phyloP scores from a whole-genome alignment of 2,797 vertebrate genomes.

The Pteropus rufus region DNA sequence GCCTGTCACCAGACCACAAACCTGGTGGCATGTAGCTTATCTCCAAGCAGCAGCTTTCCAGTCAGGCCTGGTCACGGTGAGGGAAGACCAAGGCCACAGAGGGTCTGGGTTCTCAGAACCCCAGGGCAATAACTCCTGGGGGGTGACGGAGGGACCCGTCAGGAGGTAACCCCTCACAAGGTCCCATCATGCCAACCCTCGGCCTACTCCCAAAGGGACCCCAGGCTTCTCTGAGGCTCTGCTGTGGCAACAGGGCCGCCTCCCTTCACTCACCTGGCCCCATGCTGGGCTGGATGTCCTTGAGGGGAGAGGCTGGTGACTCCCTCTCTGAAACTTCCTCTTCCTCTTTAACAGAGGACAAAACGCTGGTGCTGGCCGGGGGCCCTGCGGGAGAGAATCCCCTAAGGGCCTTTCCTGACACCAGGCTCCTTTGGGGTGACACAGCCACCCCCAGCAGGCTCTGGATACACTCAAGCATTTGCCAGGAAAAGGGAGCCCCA shows the following conservation, averaged over 20 bases:
- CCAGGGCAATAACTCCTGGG: not conserved
- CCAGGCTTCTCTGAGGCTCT: not conserved
- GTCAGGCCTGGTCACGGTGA: not conserved
- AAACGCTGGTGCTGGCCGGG: not conserved
- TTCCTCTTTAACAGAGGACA: slow-evolving; percentile 45
- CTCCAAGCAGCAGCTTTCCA: not conserved
- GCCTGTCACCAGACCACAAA: not conserved
- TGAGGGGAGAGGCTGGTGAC: not conserved
- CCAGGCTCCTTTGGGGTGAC: not conserved
- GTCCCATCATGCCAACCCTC: not conserved
- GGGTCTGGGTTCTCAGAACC: not conserved
- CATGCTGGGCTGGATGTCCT: not conserved
- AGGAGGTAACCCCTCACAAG: not conserved
- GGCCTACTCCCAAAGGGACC: not conserved
- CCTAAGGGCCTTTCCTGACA: not conserved
- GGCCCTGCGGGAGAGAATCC: slow-evolving; percentile 12
- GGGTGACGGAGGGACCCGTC: not conserved
- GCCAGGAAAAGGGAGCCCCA: not conserved
- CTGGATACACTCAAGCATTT: not conserved
- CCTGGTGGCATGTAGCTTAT: rapidly evolving
- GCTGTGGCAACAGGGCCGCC: not conserved
- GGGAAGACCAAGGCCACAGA: not conserved
- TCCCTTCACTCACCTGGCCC: slow-evolving; percentile 42
- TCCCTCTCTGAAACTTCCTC: not conserved
- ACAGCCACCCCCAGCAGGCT: not conserved